Evolutionary conservation across 2,113 vertebrate species (phyloP), one percentile per base, ranked within the genome.

Genomic region (Otolemur garnettii): DNA sequence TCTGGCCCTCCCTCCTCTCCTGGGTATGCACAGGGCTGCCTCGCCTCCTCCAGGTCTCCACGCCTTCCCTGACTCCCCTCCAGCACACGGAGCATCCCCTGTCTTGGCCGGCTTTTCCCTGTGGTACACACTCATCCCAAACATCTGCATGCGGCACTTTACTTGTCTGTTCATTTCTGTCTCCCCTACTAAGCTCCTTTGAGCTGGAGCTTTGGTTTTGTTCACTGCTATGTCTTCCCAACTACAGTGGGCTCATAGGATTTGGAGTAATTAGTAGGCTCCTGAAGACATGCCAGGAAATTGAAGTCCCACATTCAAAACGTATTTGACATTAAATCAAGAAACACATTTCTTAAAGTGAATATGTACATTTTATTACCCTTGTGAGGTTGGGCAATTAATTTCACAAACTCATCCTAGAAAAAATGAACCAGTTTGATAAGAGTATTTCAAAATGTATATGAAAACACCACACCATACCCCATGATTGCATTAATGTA

Each of bases 281-380:
- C 60, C 66, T 24, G 66, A 66, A 81, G 80, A 60, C 45, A 77
- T 69, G 9, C 50, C 50, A 87, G 77, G 53, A 87, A 88, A 72
- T 84, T 64, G 35, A 59, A 93, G 42, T 77, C 64, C 30, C 68
- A 68, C 38, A 53, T 42, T 60, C 28, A n/a, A 68, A 71, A 17
- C 12, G 1, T 8, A 26, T 38, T 72, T 57, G 72, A 75, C 42
- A 22, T 26, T 84, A 57, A 62, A 53, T 30, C n/a, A 12, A 59
- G 30, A 5, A 81, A 59, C 30, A 45, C 28, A n/a, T 84, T 95
- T 89, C 57, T 71, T 87, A 64, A 77, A 75, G 59, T 75, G 90
- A 82, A 55, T 45, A 9, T 21, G 38, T 35, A 2, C 13, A 26
- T 72, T 62, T 80, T 35, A 24, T 64, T 24, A 64, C 9, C 42